A percentile compares a stretch with the other conserved stretches of the same genome.
Conservation (phyloP, 1,140 invertebrate species). For the Drosophila seguyi region DNA sequence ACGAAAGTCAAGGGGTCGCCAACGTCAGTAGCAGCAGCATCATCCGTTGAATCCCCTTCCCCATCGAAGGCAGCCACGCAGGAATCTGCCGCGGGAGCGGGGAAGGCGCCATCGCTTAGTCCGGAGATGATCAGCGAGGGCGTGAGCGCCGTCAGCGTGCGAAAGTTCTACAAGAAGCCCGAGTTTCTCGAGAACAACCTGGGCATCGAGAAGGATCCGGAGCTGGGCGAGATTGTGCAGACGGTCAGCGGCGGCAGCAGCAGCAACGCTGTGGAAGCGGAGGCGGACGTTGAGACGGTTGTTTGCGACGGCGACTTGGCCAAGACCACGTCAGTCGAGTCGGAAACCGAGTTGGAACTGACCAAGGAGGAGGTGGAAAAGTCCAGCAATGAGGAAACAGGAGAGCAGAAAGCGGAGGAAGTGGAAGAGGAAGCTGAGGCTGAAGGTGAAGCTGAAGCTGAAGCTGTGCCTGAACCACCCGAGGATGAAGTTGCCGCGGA, state of each 20-base stretch:
- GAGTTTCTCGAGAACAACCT: constrained; percentile 85
- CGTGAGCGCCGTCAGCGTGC: constrained; percentile 78
- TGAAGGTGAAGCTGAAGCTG: no score
- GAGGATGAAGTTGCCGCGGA: background rate
- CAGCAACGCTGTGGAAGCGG: constrained; percentile 7
- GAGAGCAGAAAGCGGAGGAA: constrained; percentile 3
- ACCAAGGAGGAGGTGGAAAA: constrained; percentile 16
- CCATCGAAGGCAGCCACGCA: background rate
- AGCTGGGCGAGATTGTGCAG: constrained; percentile 84
- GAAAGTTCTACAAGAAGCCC: constrained; percentile 83
- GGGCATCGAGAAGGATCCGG: constrained; percentile 84
- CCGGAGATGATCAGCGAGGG: constrained; percentile 82
- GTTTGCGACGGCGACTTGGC: background rate
- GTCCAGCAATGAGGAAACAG: constrained; percentile 5
- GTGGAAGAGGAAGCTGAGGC: background rate
- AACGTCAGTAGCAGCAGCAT: background rate
- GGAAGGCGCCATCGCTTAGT: constrained; percentile 72
- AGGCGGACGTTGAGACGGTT: background rate
- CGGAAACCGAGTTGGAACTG: background rate
- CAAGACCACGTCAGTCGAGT: background rate
- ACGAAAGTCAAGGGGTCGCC: constrained; percentile 22
- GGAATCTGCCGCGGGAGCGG: background rate
- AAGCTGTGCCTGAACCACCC: background rate
- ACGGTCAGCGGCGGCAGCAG: constrained; percentile 54
- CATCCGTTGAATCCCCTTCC: background rate